These are phyloP conservation scores for Dipodomys merriami DNA, from an alignment of 2,113 vertebrate species.

Conservation along the genomic window DNA sequence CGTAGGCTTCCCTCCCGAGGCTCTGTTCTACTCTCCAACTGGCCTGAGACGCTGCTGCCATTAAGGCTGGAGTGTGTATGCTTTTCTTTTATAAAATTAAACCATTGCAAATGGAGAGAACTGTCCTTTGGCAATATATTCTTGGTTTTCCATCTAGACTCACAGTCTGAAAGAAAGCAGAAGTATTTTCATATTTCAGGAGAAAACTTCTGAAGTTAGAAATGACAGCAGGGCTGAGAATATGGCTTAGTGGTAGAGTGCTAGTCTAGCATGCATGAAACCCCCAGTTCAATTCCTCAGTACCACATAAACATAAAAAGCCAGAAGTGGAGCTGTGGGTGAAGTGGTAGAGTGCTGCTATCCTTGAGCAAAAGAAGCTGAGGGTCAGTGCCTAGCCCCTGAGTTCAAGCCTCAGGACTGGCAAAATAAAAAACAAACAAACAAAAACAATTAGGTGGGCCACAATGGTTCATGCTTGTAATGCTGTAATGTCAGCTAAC, in stretches of 20 bases:
- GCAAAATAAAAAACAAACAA: too few relatives aligned
- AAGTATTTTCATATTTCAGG: constrained; percentile 23
- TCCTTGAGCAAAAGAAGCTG: too few relatives aligned
- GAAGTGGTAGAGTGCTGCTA: too few relatives aligned
- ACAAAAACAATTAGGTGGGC: too few relatives aligned
- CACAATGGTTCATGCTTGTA: too few relatives aligned
- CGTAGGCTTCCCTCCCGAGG: background rate
- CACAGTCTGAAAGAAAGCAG: constrained; percentile 57
- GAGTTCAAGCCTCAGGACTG: too few relatives aligned
- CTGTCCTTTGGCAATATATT: constrained; percentile 1
- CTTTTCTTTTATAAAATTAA: background rate
- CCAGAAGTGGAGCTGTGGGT: too few relatives aligned
- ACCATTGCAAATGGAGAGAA: background rate
- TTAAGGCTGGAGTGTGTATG: background rate
- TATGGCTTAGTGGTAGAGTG: background rate
- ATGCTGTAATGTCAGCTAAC: too few relatives aligned
- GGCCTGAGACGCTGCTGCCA: background rate
- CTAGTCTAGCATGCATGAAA: too few relatives aligned
- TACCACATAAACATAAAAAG: too few relatives aligned
- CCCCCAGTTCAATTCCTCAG: too few relatives aligned
- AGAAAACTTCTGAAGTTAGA: background rate
- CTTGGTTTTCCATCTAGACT: constrained; percentile 43
- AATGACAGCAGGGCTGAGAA: background rate
- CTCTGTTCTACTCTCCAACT: background rate
- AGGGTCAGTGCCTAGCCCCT: too few relatives aligned